Percentiles rank a stretch among this genome's conserved stretches.
These are phyloP conservation scores for Neoscelio sp. DNA, from an alignment of 2,888 invertebrate genomes.

Conservation along the genomic window DNA sequence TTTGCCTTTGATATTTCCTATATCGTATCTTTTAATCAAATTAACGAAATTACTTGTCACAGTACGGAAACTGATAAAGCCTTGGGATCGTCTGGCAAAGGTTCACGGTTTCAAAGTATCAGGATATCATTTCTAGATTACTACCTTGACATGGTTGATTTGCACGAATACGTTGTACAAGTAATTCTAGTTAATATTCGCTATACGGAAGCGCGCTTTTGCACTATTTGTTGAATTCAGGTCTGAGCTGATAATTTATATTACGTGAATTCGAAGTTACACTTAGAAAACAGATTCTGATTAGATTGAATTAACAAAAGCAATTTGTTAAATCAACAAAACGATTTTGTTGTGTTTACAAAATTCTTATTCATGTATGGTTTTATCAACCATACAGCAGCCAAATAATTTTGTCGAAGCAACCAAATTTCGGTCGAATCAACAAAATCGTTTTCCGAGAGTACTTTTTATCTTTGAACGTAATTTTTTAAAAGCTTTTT, in stretches of 20 bases:
- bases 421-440: too few relatives aligned
- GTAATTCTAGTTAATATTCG: conserved; percentile 21
- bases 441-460: too few relatives aligned
- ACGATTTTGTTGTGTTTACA: too few relatives aligned
- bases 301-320: too few relatives aligned
- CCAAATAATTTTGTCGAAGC: too few relatives aligned
- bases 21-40: conserved; percentile 20
- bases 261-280: neutral
- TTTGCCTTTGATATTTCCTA: conserved; percentile 18
- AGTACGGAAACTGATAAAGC: conserved; percentile 40
- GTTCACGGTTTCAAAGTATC: conserved; percentile 40
- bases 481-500: too few relatives aligned
- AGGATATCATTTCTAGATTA: conserved; percentile 56
- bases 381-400: too few relatives aligned
- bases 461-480: too few relatives aligned
- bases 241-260: neutral
- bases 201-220: conserved; percentile 36
- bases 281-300: too few relatives aligned
- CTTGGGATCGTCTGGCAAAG: conserved; percentile 36
- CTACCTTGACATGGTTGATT: conserved; percentile 58
- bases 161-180: conserved; percentile 22
- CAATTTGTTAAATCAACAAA: too few relatives aligned
- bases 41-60: conserved; percentile 18
- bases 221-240: conserved; percentile 10
- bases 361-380: too few relatives aligned